These are phyloP conservation scores for Criorhina ranunculi DNA, from an alignment of 2,888 invertebrate genomes.

Conservation along the genomic window DNA sequence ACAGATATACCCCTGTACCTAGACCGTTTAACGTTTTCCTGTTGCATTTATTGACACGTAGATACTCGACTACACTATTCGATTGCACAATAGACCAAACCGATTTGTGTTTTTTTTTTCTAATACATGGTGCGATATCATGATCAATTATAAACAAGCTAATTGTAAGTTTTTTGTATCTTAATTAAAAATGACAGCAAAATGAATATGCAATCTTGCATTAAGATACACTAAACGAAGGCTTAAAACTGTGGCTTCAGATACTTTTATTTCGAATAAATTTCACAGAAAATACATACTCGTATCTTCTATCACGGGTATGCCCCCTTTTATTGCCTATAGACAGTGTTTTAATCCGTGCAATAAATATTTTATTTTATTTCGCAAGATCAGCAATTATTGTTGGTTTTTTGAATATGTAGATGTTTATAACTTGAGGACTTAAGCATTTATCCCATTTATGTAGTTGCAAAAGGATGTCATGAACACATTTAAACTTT, in stretches of 20 bases:
- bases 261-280: not conserved
- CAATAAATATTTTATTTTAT: conserved; percentile 46
- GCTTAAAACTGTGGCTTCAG: not conserved
- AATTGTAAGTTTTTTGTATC: conserved; percentile 61
- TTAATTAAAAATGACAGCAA: conserved; percentile 75
- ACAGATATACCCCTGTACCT: conserved; percentile 1
- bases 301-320: not conserved
- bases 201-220: conserved; percentile 39
- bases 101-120: conserved; percentile 60
- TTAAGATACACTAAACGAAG: not conserved
- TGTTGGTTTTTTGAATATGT: not conserved
- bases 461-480: conserved; percentile 42
- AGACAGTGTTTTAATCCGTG: conserved; percentile 13
- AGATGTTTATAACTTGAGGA: conserved; percentile 10
- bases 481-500: conserved; percentile 38
- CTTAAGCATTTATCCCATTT: conserved; percentile 10
- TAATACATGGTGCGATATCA: conserved; percentile 40
- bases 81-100: conserved; percentile 58
- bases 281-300: not conserved
- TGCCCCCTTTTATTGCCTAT: conserved; percentile 3
- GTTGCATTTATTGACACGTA: conserved; percentile 63
- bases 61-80: conserved; percentile 31
- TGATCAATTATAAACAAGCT: conserved; percentile 60
- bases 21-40: conserved; percentile 51
- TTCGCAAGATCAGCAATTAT: not conserved